These are phyloP conservation scores for Malurus splendens DNA, from an alignment of 2,797 vertebrate species.

Conservation along the genomic window DNA sequence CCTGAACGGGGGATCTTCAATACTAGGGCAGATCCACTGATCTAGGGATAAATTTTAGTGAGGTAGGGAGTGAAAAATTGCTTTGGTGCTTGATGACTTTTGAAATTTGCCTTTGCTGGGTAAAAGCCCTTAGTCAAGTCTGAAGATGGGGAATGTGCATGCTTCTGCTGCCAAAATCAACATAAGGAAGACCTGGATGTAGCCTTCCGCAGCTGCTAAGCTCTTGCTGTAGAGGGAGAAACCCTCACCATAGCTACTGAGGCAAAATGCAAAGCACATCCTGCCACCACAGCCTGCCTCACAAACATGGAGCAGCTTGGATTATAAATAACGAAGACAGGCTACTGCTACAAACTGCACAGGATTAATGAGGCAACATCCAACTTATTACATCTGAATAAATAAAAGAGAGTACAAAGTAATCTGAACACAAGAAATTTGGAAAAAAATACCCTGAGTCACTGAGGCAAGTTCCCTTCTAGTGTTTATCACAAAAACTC, in stretches of 20 bases:
- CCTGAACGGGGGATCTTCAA: not conserved
- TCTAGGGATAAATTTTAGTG: not conserved
- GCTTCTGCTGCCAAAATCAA: not conserved
- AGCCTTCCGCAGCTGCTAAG: not conserved
- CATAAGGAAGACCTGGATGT: not conserved
- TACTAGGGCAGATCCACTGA: not conserved
- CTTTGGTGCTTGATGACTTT: not conserved
- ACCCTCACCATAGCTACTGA: not conserved
- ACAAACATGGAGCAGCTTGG: not conserved
- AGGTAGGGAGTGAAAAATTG: not conserved
- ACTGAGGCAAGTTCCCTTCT: not conserved
- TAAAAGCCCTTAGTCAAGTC: not conserved
- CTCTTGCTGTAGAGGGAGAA: not conserved
- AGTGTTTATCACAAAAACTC: not conserved
- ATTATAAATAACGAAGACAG: not conserved
- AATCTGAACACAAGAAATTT: not conserved
- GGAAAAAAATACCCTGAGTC: not conserved
- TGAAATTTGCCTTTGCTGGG: not conserved
- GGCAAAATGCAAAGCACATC: not conserved
- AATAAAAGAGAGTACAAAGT: not conserved
- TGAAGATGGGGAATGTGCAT: not conserved
- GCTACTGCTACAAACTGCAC: not conserved
- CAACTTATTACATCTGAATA: not conserved
- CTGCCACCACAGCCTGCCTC: not conserved
- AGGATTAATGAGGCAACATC: not conserved